Evolutionary conservation across 2,888 invertebrate species (phyloP).

Genomic region (Mactromeris polynyma): DNA sequence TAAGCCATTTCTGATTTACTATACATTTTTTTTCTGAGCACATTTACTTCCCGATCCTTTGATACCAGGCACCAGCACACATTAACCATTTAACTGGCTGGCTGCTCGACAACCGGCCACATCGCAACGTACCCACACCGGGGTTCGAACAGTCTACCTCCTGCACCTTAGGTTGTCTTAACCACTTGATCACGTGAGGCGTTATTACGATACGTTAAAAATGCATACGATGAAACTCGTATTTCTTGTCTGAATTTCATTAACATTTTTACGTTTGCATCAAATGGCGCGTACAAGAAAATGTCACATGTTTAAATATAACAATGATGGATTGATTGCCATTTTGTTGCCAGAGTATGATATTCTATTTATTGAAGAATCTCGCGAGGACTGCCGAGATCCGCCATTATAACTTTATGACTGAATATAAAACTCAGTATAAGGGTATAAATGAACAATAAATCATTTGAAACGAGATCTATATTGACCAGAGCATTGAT

Average conservation of each 20-base stretch:
- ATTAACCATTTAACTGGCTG: too few species aligned
- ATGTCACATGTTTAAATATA: conserved; percentile 9
- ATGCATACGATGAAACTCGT: not conserved
- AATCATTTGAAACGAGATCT: conserved; percentile 31
- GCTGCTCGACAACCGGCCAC: too few species aligned
- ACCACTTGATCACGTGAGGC: too few species aligned
- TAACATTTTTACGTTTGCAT: not conserved
- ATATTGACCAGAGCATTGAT: conserved; percentile 32
- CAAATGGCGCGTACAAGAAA: conserved; percentile 9
- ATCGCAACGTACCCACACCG: too few species aligned
- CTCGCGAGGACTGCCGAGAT: conserved; percentile 30
- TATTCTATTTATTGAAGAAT: conserved; percentile 30
- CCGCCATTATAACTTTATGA: conserved; percentile 29
- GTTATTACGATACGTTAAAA: not conserved
- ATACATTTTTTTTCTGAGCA: too few species aligned
- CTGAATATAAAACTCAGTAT: conserved; percentile 35
- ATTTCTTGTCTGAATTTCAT: conserved; percentile 1
- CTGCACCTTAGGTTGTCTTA: too few species aligned
- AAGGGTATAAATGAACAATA: conserved; percentile 32
- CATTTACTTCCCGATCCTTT: too few species aligned
- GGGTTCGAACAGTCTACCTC: too few species aligned
- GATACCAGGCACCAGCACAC: too few species aligned
- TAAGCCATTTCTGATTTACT: too few species aligned
- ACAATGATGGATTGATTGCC: conserved; percentile 10
- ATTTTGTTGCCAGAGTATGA: conserved; percentile 20